Conservation (phyloP, 2,797 vertebrate genomes). For the Eulemur mongoz region DNA sequence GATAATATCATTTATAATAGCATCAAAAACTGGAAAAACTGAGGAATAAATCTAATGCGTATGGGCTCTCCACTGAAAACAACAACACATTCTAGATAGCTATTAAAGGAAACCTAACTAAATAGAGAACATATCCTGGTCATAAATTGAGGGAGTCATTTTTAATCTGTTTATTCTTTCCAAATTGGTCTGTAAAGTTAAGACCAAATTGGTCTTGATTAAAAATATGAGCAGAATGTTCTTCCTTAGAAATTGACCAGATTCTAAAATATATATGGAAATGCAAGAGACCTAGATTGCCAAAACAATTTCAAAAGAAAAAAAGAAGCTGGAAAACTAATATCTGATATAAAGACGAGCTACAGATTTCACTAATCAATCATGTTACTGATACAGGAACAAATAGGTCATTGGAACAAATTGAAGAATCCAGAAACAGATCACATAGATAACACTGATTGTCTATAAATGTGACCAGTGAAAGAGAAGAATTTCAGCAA, state of each 20-base stretch:
- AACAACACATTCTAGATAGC: neutral
- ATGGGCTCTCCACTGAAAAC: neutral
- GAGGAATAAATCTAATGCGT: no score
- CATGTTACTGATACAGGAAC: neutral
- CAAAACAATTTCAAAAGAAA: neutral
- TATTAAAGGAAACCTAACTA: neutral
- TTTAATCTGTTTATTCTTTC: neutral
- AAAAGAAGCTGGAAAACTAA: neutral
- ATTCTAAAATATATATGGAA: neutral
- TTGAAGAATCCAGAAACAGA: neutral
- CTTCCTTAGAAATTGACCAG: neutral
- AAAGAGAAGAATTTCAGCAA: neutral
- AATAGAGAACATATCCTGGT: neutral
- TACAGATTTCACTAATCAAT: neutral
- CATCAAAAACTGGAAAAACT: neutral
- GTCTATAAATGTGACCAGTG: neutral
- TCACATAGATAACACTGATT: neutral
- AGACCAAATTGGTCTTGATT: no score
- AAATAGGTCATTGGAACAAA: neutral
- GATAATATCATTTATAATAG: neutral
- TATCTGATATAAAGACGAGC: neutral
- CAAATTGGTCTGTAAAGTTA: neutral
- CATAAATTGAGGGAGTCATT: neutral
- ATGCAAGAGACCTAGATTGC: neutral
- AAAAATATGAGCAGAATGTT: neutral